Base-by-base conservation (phyloP, 2,888 invertebrate species). In the Philonicus albiceps region DNA sequence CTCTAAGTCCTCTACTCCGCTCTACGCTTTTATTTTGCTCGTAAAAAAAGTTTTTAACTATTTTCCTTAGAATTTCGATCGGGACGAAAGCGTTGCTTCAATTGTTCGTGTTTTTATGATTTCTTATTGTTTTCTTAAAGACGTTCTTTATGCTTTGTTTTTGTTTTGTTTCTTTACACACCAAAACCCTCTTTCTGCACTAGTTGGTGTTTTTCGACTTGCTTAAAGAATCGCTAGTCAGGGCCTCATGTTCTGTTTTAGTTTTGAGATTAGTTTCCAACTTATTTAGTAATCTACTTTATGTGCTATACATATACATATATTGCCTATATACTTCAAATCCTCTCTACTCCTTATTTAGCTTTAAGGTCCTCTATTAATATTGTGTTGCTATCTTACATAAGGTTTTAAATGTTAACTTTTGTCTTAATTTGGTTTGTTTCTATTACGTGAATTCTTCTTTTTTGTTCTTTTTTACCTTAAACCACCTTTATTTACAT, bases 371-470 rank as follows among this genome's bases (percentile, higher is more conserved):
- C 64, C 22, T 64, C 27, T 64, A 64, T 22, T 64, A 49, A 64
- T 64, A 64, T 27, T 64, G 3, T 19, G 53, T 74, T 80, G 64
- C 40, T 84, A 87, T 86, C 83, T 86, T 88, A 86, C 85, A 86
- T 88, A 88, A 88, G 88, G 88, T 88, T 88, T 87, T 85, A 87
- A 88, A 88, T 88, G 88, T 88, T 88, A 88, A 88, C 88, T 88
- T 88, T 88, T 87, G 88, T 88, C 83, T 86, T 85, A 40, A 43
- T 73, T 53, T 85, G 43, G 75, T 75, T 85, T 76, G 75, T 75
- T 85, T 74, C 16, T 34, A 34, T 74, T 34, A 74, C 74, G 74
- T 74, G n/a, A 34, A 27, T 49, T n/a, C n/a, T n/a, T n/a, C n/a
- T n/a, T n/a, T n/a, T n/a, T n/a, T n/a, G n/a, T n/a, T n/a, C n/a